These are phyloP conservation scores for Brachymystax lenok DNA, from an alignment of 2,797 vertebrate species.

Conservation along the genomic window DNA sequence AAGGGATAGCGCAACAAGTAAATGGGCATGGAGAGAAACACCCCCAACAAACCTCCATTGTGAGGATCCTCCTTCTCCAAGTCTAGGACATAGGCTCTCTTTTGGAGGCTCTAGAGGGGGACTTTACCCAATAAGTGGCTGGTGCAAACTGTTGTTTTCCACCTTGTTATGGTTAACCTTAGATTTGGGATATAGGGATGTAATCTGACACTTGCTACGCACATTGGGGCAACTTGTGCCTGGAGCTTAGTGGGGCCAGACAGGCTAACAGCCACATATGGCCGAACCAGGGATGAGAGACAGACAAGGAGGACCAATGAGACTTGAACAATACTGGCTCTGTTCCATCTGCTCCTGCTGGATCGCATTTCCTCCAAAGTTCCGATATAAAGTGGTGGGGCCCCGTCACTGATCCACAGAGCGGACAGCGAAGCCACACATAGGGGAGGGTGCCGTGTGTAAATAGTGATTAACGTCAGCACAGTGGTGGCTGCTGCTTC, in stretches of 20 bases:
- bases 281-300: constrained; percentile 55
- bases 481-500: constrained; percentile 33
- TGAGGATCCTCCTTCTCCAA: constrained; percentile 84
- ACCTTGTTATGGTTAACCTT: constrained; percentile 53
- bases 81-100: constrained; percentile 58
- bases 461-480: constrained; percentile 84
- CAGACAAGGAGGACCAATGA: constrained; percentile 26
- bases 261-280: constrained; percentile 60
- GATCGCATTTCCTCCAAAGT: constrained; percentile 89
- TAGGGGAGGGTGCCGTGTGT: constrained; percentile 89
- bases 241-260: constrained; percentile 60
- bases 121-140: constrained; percentile 11
- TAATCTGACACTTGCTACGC: constrained; percentile 62
- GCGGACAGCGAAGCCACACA: constrained; percentile 84
- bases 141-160: constrained; percentile 40
- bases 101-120: neutral
- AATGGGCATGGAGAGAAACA: constrained; percentile 84
- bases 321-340: constrained; percentile 82
- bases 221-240: constrained; percentile 64
- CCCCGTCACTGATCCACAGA: constrained; percentile 83
- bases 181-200: constrained; percentile 45
- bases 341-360: constrained; percentile 84
- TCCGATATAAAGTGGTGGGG: constrained; percentile 68
- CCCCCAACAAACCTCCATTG: constrained; percentile 79
- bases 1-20: constrained; percentile 88